Percentiles rank a stretch among this genome's conserved stretches.
phyloP scores from a whole-genome alignment of 2,113 vertebrate genomes.

The Nyctibius bracteatus region DNA sequence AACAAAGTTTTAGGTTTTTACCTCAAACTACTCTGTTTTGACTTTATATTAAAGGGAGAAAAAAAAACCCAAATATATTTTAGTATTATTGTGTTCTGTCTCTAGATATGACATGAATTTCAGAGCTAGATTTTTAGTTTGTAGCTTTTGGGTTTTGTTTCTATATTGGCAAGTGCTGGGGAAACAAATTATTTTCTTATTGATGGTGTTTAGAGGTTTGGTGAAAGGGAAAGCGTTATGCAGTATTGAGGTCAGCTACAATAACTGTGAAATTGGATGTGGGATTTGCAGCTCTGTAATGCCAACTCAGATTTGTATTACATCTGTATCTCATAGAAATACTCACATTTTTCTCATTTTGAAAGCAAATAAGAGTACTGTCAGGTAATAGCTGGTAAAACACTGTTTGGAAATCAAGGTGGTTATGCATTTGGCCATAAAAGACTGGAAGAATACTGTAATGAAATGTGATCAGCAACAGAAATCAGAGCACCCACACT shows the following conservation, averaged over 20 bases:
- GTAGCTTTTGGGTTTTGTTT: not conserved
- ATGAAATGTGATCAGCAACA: not conserved
- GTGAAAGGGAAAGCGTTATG: not conserved
- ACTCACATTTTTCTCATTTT: not conserved
- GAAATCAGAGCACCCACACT: not conserved
- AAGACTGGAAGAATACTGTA: not conserved
- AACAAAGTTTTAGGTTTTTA: not conserved
- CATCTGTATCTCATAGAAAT: not conserved
- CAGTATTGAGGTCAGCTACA: conserved; percentile 40
- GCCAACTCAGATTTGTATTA: not conserved
- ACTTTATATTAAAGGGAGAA: not conserved
- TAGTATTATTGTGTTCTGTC: not conserved
- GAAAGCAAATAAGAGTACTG: not conserved
- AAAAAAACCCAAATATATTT: not conserved
- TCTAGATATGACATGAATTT: not conserved
- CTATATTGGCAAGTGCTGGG: not conserved
- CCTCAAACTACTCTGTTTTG: not conserved
- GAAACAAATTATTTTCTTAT: not conserved
- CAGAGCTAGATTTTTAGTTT: not conserved
- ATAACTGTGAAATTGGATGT: not conserved
- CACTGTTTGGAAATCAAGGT: not conserved
- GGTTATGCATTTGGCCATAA: not conserved
- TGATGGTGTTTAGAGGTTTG: not conserved
- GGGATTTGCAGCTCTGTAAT: not conserved
- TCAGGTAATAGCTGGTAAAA: not conserved